Base-by-base conservation (phyloP, 1,140 invertebrate genomes). In the Brachionus koreanus region DNA sequence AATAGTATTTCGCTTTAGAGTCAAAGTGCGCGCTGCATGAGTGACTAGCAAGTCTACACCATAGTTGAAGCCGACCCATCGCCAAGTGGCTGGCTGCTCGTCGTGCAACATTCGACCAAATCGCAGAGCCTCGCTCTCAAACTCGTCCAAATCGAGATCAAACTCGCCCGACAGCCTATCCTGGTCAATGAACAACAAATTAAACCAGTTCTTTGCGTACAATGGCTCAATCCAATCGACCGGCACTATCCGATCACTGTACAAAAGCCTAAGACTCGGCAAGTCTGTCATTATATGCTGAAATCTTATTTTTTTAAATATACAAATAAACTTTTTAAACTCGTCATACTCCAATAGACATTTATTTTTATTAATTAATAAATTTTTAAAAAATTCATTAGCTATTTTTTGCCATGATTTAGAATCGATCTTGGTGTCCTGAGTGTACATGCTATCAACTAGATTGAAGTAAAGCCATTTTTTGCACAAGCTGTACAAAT, bases 401-500 rank as follows among this genome's bases (percentile, higher is more conserved):
- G 69, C 69, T 29, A 74, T 46, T 74, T 74, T 74, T 74, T 79
- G 76, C 35, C 49, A 39, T 16, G 76, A 35, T 37, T 79, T 79
- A n/a, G n/a, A n/a, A n/a, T n/a, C n/a, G n/a, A n/a, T n/a, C n/a
- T n/a, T n/a, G n/a, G n/a, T n/a, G n/a, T n/a, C n/a, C n/a, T n/a
- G n/a, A n/a, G n/a, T n/a, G n/a, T n/a, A n/a, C 13, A 37, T 35
- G 16, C 69, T 82, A 9, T 86, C 85, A 83, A 89, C 85, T 61
- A 89, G 77, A 72, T 88, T 86, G 23, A 91, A 83, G 83, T 90
- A 92, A 83, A 91, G 88, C 92, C 93, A 93, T 84, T 85, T 86
- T 84, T 92, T 91, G 13, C 94, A 86, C 86, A 94, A 87, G 82
- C 92, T 91, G 84, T 94, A 94, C 39, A 94, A 87, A 46, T 93